phyloP scores from a whole-genome alignment of 2,888 invertebrate species.

The Luperina testacea region DNA sequence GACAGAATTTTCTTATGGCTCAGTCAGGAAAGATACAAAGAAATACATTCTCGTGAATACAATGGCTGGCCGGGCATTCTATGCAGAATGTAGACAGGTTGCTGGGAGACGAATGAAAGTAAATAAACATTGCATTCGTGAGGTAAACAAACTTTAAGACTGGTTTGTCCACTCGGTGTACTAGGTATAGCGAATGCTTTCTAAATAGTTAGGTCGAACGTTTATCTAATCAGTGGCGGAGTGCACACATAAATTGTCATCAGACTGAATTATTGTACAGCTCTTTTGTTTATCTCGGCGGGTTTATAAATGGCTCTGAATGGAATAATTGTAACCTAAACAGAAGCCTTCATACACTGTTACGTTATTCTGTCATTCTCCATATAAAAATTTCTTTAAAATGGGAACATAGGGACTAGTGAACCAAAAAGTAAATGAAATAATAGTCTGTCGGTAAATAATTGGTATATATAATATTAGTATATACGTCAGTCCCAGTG shows the following conservation, averaged over 20 bases:
- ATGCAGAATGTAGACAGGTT: conserved; percentile 73
- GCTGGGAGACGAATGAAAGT: conserved; percentile 81
- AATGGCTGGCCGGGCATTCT: conserved; percentile 63
- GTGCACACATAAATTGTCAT: conserved; percentile 50
- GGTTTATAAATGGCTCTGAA: conserved; percentile 21
- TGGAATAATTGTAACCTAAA: background rate
- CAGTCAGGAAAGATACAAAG: conserved; percentile 41
- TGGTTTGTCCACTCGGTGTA: conserved; percentile 75
- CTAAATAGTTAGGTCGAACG: conserved; percentile 70
- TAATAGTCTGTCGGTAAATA: background rate
- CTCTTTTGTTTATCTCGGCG: conserved; percentile 34
- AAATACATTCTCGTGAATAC: conserved; percentile 50
- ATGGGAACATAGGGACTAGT: background rate
- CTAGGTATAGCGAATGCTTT: conserved; percentile 74
- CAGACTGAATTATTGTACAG: conserved; percentile 34
- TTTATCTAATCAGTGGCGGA: conserved; percentile 59
- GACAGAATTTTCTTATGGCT: conserved; percentile 37
- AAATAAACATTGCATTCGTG: conserved; percentile 86
- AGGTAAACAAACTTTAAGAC: conserved; percentile 86
- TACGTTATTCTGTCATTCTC: background rate
- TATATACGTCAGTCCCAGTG: too few relatives aligned
- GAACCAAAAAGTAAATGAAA: conserved; percentile 9
- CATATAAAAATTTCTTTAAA: background rate
- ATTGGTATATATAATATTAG: background rate
- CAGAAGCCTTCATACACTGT: background rate